Evolutionary conservation across 2,797 vertebrate genomes (phyloP), one percentile per base, ranked within the genome.

Genomic region (Amniataba percoides): DNA sequence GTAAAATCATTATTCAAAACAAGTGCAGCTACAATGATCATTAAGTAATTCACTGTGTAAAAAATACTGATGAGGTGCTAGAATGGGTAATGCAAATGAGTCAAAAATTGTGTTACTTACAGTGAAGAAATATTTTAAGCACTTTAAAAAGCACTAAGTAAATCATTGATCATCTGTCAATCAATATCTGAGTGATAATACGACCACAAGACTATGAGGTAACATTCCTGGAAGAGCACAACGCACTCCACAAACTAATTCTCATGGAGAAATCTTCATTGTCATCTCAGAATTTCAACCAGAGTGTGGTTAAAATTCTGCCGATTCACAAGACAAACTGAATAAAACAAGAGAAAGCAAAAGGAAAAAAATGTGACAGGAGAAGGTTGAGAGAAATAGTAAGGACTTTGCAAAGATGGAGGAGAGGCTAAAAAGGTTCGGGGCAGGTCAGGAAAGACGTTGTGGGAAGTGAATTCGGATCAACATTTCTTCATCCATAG

Each of bases 271-370:
- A 90, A 85, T 87, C 88, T 90, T 89, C 86, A 87, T 87, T 89
- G 90, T 89, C 93, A 91, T 94, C 89, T 93, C 93, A 93, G 91
- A 95, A 95, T 95, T 96, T 96, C 94, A 95, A 94, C 94, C 93
- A 88, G 74, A 21, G n/a, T 73, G 52, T 84, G 94, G 93, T 94
- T 95, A 91, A 95, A 95, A 95, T 96, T 96, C 95, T 95, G 90
- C 88, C 88, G 86, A 93, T 88, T 92, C 92, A 92, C 93, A 94
- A 93, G 88, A 94, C 93, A 90, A 94, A 94, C 92, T 87, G 87
- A 94, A 92, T 82, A 80, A 89, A 90, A 80, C 90, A 93, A 93
- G 83, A 92, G 84, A 94, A 95, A 94, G 89, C 79, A 94, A 95
- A 78, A 94, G 85, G 77, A 89, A 91, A 91, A 92, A 92, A 94